Evolutionary conservation across 2,113 vertebrate species (phyloP).

Genomic region (Protobothrops mucrosquamatus): DNA sequence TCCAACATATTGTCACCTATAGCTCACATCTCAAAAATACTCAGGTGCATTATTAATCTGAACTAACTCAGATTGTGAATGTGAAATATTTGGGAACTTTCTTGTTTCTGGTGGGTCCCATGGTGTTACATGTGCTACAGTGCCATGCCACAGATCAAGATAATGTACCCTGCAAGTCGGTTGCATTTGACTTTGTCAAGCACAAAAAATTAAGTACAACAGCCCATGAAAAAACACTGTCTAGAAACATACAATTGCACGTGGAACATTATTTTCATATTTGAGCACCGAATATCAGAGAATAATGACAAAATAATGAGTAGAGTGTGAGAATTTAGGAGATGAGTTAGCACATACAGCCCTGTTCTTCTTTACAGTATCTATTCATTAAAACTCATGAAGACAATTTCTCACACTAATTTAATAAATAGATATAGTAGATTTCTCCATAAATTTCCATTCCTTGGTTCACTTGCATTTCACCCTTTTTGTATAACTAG

Average conservation of each 20-base stretch:
- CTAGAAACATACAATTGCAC: background rate
- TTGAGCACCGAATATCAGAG: background rate
- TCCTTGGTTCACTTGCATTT: background rate
- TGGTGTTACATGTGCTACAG: background rate
- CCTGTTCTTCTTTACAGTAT: background rate
- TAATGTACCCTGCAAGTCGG: background rate
- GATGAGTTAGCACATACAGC: background rate
- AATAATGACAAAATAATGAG: background rate
- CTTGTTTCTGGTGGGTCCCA: background rate
- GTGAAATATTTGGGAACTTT: background rate
- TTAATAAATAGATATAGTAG: background rate
- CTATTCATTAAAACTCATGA: background rate
- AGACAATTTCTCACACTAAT: background rate
- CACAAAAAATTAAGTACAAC: background rate
- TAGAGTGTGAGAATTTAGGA: background rate
- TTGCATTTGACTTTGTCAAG: background rate
- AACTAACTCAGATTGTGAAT: background rate
- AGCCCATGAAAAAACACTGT: background rate
- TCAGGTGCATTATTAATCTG: background rate
- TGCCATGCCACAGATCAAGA: background rate
- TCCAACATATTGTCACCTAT: background rate
- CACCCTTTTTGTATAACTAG: background rate
- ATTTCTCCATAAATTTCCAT: background rate
- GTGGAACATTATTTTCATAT: background rate
- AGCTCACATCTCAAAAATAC: background rate